These are phyloP conservation scores for Brachymystax lenok DNA, from an alignment of 2,797 vertebrate genomes.

Conservation along the genomic window DNA sequence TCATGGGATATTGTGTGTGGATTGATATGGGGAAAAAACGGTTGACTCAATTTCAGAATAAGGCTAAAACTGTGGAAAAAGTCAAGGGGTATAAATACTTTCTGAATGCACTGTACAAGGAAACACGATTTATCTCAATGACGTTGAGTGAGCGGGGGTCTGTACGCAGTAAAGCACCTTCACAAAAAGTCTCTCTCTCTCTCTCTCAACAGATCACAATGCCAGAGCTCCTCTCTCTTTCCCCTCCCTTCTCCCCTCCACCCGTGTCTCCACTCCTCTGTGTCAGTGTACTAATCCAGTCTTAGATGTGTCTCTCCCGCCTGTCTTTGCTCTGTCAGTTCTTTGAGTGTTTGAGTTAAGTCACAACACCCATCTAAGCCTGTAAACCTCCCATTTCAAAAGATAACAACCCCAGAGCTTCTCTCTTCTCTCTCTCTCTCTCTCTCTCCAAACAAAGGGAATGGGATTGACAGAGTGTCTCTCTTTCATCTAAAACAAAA, in stretches of 20 bases:
- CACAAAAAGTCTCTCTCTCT: background rate
- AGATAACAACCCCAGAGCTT: constrained; percentile 45
- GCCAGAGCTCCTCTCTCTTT: too few species aligned
- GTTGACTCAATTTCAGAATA: too few species aligned
- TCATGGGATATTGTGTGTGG: too few species aligned
- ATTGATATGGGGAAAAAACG: too few species aligned
- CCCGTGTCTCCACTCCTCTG: background rate
- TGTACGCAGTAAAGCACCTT: too few species aligned
- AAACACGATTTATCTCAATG: too few species aligned
- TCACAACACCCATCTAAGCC: constrained; percentile 41
- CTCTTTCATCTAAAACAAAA: constrained; percentile 46
- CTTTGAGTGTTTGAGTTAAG: constrained; percentile 44
- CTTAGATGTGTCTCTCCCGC: constrained; percentile 47
- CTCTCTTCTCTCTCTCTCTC: constrained; percentile 6
- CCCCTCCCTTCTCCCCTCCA: background rate
- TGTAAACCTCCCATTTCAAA: constrained; percentile 48
- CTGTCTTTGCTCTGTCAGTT: constrained; percentile 51
- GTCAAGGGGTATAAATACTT: too few species aligned
- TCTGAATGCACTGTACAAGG: too few species aligned
- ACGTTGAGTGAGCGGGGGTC: too few species aligned
- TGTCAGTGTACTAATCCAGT: constrained; percentile 37
- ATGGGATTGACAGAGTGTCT: constrained; percentile 18
- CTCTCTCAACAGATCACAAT: too few species aligned
- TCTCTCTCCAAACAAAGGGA: constrained; percentile 36
- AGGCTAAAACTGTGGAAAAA: too few species aligned